Base-by-base conservation (phyloP, 1,140 invertebrate species). In the Temnothorax nylanderi region DNA sequence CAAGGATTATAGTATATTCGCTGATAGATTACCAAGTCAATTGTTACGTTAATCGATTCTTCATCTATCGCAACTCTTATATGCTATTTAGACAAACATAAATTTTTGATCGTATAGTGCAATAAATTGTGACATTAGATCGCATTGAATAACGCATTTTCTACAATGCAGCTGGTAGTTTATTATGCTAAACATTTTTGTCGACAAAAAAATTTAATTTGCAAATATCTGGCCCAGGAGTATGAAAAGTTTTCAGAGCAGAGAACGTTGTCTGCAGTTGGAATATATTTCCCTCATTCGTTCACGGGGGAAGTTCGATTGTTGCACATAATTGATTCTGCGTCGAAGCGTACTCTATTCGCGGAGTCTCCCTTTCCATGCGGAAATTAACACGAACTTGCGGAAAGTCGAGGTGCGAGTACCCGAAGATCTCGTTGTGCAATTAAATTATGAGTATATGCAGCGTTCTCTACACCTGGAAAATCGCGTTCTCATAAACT, bases 321-420 rank as follows among this genome's bases (percentile, higher is more conserved):
- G 64, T 85, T 85, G 62, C 71, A 32, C 60, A 75, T 89, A 88
- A 88, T 88, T 88, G 87, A 88, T 89, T 87, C 41, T 13, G 44
- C 85, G 56, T 49, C 62, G 77, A 88, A 49, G 34, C 71, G 62
- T 69, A 41, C 58, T 47, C 26, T 32, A 37, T 62, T 88, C 71
- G 21, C 37, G 32, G 64, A 67, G 34, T 87, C 54, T 37, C 69
- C 26, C 64, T 54, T 58, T 65, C 65, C 18, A 32, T 18, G 49
- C 76, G 49, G 62, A 89, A 90, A 89, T 65, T 77, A 82, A 72
- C 21, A 58, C 62, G 4, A 77, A 89, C 88, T 89, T 71, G 26
- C 32, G 71, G 32, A 74, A 89, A 80, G 74, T 86, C 16, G 49
- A 64, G 26, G 21, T 54, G n/a, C 80, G 67, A 44, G 37, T 34